Percentiles rank a stretch among this genome's conserved stretches.
Evolutionary conservation across 1,140 invertebrate genomes (phyloP).

Genomic region (Acromyrmex heyeri): DNA sequence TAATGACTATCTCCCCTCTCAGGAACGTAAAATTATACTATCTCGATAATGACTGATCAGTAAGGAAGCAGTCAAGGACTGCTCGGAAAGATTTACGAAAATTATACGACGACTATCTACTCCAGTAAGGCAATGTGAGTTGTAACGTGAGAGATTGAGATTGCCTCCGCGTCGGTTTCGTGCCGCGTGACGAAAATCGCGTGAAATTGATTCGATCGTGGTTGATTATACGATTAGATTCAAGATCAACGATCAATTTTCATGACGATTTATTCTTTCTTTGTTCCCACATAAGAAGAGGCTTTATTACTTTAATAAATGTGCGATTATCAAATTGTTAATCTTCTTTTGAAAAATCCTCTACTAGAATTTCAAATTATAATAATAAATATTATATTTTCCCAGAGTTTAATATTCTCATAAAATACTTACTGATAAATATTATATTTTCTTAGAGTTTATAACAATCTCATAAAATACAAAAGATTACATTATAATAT

Average conservation of each 20-base stretch:
- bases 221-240: conserved; percentile 39
- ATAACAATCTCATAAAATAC: background rate
- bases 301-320: conserved; percentile 19
- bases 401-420: background rate
- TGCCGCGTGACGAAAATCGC: conserved; percentile 40
- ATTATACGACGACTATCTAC: conserved; percentile 22
- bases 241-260: conserved; percentile 34
- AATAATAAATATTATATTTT: background rate
- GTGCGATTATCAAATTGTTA: background rate
- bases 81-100: conserved; percentile 43
- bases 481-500: background rate
- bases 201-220: conserved; percentile 33
- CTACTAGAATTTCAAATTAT: background rate
- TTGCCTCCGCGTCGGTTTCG: background rate
- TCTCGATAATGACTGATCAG: conserved; percentile 41
- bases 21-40: conserved; percentile 43
- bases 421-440: background rate
- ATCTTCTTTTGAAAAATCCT: conserved; percentile 20
- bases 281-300: background rate
- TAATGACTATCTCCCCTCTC: conserved; percentile 35
- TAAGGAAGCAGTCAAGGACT: conserved; percentile 38
- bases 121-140: background rate
- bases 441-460: background rate
- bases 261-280: conserved; percentile 16
- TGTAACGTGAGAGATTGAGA: conserved; percentile 18